Base-by-base conservation (phyloP, 2,113 vertebrate genomes). In the Lethenteron camtschaticum region DNA sequence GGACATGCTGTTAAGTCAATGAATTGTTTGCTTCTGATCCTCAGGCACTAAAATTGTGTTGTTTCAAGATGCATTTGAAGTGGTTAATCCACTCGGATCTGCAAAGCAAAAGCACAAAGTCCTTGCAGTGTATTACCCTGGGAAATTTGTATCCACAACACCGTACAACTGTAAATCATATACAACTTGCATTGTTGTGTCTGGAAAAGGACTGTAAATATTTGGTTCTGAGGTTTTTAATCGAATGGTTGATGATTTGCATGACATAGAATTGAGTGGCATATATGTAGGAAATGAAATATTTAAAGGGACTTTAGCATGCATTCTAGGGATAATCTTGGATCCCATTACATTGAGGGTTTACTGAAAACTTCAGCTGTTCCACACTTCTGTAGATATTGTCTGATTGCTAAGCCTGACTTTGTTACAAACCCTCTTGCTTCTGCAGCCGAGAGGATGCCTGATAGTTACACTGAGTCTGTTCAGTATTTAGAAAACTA, bases 241-340 rank as follows among this genome's bases (percentile, higher is more conserved):
- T 68, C 11, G 56, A 9, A 20, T 73, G 55, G 70, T 71, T 68
- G 14, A 71, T 56, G 68, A 73, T 55, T 68, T 71, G 69, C 69
- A 69, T 72, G 58, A 73, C 58, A 59, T 72, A 14, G 71, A 71
- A 71, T 41, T 55, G 70, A 74, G 69, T 20, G 69, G 73, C 58
- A 69, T 74, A 59, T 69, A 58, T 13, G 59, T 68, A 68, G 16
- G 70, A 18, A 13, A 55, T 59, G 68, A 72, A 57, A 71, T 56
- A 60, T 72, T 70, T 72, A 70, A 57, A 66, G 63, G 71, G 56
- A 71, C 59, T 70, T 56, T 72, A 41, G 57, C 58, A 68, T 71
- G 70, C 70, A 70, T 74, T 59, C 72, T 70, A 12, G 73, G 72
- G 71, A 71, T 70, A 74, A 69, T 58, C 71, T 75, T 69, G 73